Base-by-base conservation (phyloP, 2,797 vertebrate genomes). In the Urosaurus nigricauda region DNA sequence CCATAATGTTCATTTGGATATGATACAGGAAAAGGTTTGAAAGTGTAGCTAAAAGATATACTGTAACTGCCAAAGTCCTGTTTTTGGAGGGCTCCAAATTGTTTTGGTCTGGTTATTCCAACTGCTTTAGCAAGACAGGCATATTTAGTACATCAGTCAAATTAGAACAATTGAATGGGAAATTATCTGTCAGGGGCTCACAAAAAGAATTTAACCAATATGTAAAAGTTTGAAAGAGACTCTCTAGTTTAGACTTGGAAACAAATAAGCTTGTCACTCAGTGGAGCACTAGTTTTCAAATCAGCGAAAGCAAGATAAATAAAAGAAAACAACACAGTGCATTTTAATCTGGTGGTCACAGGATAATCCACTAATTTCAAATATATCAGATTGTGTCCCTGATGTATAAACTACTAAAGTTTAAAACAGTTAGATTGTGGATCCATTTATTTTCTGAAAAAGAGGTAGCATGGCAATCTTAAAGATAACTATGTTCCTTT, bases 401-500 rank as follows among this genome's bases (percentile, higher is more conserved):
- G 65, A 21, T 37, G 19, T 14, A 29, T 9, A 60, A 12, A 63
- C 58, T 82, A 26, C 32, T 82, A 65, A 82, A n/a, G 5, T 63
- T 68, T 14, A 51, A 86, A 9, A 32, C n/a, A 73, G 47, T 26
- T 13, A 56, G 21, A 56, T 37, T 73, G n/a, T n/a, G 70, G 60
- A 21, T 83, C 70, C 51, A 37, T 2, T 79, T 53, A 74, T 43
- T 81, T 73, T 87, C 51, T 58, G 35, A 60, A 84, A 75, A 88
- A 43, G 16, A 82, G 7, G 71, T 83, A 53, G 24, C 12, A 11
- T 51, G 16, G 65, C 16, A 8, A 40, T 43, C 24, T 56, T 80
- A 11, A 11, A 58, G n/a, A 73, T 14, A 40, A 13, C 26, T 40
- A 8, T 87, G 58, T 80, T 81, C 32, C 35, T 81, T 24, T 58